phyloP scores from a whole-genome alignment of 2,888 invertebrate genomes.

The Ennomos fuscantarius region DNA sequence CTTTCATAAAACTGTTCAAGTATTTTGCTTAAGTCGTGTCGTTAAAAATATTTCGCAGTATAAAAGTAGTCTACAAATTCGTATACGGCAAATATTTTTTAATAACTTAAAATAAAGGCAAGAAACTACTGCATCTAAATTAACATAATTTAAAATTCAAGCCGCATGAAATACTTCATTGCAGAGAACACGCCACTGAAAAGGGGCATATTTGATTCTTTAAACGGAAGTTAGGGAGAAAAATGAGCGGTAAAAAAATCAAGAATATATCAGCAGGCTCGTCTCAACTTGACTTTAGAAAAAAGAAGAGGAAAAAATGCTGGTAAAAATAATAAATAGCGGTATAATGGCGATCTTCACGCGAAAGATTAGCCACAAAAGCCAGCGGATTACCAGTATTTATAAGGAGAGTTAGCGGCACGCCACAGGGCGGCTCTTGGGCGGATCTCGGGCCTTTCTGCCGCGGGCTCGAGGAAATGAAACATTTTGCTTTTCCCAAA shows the following conservation, averaged over 20 bases:
- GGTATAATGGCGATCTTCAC: slow-evolving; percentile 82
- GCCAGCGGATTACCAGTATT: slow-evolving; percentile 82
- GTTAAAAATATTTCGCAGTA: background rate
- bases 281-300: slow-evolving; percentile 73
- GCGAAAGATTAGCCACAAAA: slow-evolving; percentile 84
- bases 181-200: slow-evolving; percentile 65
- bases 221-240: slow-evolving; percentile 56
- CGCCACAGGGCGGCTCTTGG: slow-evolving; percentile 64
- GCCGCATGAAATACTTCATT: slow-evolving; percentile 70
- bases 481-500: slow-evolving; percentile 42
- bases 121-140: slow-evolving; percentile 60
- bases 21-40: background rate
- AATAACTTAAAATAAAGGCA: slow-evolving; percentile 49
- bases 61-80: background rate
- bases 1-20: background rate
- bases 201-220: slow-evolving; percentile 73
- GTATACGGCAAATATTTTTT: slow-evolving; percentile 20
- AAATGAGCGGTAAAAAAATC: slow-evolving; percentile 60
- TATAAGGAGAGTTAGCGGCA: slow-evolving; percentile 80
- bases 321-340: slow-evolving; percentile 80
- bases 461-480: slow-evolving; percentile 47
- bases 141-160: slow-evolving; percentile 76
- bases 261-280: slow-evolving; percentile 71
- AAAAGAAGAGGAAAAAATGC: slow-evolving; percentile 73
- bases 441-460: slow-evolving; percentile 54